Evolutionary conservation across 2,797 vertebrate genomes (phyloP), one percentile per base, ranked within the genome.

Genomic region (Clamator glandarius): DNA sequence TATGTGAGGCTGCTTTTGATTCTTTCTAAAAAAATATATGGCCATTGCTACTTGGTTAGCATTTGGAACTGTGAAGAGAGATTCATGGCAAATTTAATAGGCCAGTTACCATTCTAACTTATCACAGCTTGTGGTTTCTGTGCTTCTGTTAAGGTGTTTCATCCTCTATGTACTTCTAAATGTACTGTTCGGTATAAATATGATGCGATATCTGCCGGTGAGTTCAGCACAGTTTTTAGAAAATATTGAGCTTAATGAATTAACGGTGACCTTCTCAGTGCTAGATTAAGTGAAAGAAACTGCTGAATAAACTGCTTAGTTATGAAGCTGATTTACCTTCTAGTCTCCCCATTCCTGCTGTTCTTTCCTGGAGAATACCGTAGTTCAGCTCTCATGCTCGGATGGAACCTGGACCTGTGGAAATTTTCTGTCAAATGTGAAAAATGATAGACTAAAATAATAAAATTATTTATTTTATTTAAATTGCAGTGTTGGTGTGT

Each of bases 1-100:
- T 13, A 0, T 9, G 24, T 42, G 13, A 25, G 10, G 21, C 24
- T 33, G 6, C 0, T 0, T 55, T 78, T 23, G 63, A 28, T 29
- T 29, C 4, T 51, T 83, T 64, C 41, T 51, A n/a, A 35, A 57
- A 64, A 79, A 51, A 6, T 59, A 79, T 17, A 29, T 68, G 35
- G 5, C 33, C 77, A 18, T 84, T 92, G 31, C 18, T 68, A 9
- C 26, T 61, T 80, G 12, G 3, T 83, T 64, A 73, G 33, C 21
- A 63, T 77, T 77, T 54, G 28, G 25, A 84, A 70, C 33, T 59
- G 7, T 8, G 3, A 8, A 39, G 13, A 72, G 44, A 42, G 14
- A 52, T 57, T 46, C 68, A 28, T 72, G 26, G 28, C 50, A 58
- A 72, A 19, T 57, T 76, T 72, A 54, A n/a, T 81, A 67, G 11